Evolutionary conservation across 2,888 invertebrate species (phyloP), one percentile per base, ranked within the genome.

Genomic region (Polyommatus iphigenia): DNA sequence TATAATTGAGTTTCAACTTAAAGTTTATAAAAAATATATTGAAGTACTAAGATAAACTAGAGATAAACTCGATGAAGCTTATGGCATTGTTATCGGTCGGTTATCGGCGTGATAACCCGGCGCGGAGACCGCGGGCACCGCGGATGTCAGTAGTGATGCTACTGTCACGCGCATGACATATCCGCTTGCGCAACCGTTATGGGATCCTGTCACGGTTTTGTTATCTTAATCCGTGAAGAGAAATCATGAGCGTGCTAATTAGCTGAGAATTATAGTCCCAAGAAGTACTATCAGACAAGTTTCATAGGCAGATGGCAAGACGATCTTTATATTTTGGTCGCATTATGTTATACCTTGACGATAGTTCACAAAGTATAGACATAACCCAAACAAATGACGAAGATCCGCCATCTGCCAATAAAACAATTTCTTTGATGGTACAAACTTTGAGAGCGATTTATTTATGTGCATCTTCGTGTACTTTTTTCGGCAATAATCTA

Each of bases 101-200:
- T 50, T 75, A 75, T 75, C 75, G 20, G 24, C 54, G 50, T 13
- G 75, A 75, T 75, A 75, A 75, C 75, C 75, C 54, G 54, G n/a
- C 5, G 57, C 8, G 77, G 73, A 77, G 77, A 72, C 57, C 54
- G 67, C 76, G 76, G 78, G 76, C 54, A 72, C 57, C 54, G 67
- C 76, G 76, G 78, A 71, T 71, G 71, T 20, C 76, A 76, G 59
- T 32, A 24, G 73, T 29, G 41, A 73, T 57, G 73, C 75, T 78
- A 78, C 20, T n/a, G 77, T 77, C 77, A 77, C 15, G 67, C 20
- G 8, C 62, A 67, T 67, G 24, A 13, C 24, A 67, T 20, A 67
- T 67, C 67, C 67, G 67, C 13, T 67, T 67, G 18, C 29, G 67
- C 15, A 29, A 67, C 29, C 67, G 5, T 18, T 32, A 20, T 67